phyloP scores from a whole-genome alignment of 92 coral and sea anemone genomes.

The Blastomussa wellsi region DNA sequence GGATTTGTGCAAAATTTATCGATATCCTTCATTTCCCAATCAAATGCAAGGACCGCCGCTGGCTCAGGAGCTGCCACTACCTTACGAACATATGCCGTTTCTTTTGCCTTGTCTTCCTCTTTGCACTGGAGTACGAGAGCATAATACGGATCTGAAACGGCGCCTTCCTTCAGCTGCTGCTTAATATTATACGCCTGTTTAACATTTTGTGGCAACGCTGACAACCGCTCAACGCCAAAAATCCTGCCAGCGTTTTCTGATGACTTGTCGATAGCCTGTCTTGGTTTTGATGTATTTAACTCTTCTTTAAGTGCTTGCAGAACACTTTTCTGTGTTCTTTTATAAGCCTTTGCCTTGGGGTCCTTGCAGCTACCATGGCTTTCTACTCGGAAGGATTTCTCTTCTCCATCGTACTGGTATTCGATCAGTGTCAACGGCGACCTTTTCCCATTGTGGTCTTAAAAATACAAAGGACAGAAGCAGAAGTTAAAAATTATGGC shows the following conservation, averaged over 20 bases:
- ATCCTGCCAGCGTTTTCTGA: conserved; percentile 37
- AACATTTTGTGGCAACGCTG: conserved; percentile 49
- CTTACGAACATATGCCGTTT: conserved; percentile 42
- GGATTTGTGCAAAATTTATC: conserved; percentile 41
- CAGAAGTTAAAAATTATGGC: no score
- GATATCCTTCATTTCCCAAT: conserved; percentile 36
- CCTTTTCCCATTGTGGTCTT: no score
- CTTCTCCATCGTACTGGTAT: no score
- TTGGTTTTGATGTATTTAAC: conserved; percentile 38
- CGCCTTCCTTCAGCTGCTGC: conserved; percentile 18
- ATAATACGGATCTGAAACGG: conserved; percentile 47
- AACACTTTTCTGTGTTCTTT: conserved; percentile 52
- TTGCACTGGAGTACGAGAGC: no score
- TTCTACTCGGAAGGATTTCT: conserved; percentile 30
- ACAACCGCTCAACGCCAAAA: conserved; percentile 30
- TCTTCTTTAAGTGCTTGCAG: conserved; percentile 35
- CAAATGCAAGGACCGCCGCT: no score
- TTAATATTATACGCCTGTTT: no score
- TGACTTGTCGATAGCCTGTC: conserved; percentile 38
- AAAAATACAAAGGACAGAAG: not conserved
- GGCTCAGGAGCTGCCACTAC: conserved; percentile 51
- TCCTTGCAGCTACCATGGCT: conserved; percentile 52
- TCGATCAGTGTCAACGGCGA: conserved; percentile 30
- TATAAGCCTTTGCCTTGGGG: no score
- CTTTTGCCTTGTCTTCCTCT: conserved; percentile 39